phyloP scores from a whole-genome alignment of 2,888 invertebrate species.

The Phyto melanocephala region DNA sequence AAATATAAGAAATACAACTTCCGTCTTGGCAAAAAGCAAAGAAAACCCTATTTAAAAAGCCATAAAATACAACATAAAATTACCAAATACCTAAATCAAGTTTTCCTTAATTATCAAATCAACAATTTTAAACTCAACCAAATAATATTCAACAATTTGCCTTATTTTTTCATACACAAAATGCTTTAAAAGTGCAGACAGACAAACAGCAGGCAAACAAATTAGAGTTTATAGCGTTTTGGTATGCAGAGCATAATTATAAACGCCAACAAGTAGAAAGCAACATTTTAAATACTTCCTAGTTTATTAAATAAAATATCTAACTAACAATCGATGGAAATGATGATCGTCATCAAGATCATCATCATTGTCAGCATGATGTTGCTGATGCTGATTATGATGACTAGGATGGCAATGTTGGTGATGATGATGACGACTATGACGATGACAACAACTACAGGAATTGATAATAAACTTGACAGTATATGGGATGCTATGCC shows the following conservation, averaged over 20 bases:
- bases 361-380: background rate
- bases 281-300: constrained; percentile 72
- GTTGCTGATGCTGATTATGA: background rate
- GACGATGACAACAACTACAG: constrained; percentile 31
- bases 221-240: constrained; percentile 19
- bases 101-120: constrained; percentile 5
- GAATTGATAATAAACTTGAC: constrained; percentile 63
- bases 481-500: constrained; percentile 27
- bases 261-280: constrained; percentile 59
- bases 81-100: constrained; percentile 22
- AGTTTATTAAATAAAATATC: constrained; percentile 72
- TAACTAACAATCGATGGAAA: constrained; percentile 31
- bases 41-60: constrained; percentile 18
- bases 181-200: background rate
- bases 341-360: background rate
- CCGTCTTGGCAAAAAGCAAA: background rate
- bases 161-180: background rate
- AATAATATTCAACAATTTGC: background rate
- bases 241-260: constrained; percentile 53
- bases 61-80: constrained; percentile 22
- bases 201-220: background rate
- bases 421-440: constrained; percentile 3
- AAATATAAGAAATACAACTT: background rate
- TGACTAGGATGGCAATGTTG: too few relatives aligned
- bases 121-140: background rate